Evolutionary conservation across 2,113 vertebrate genomes (phyloP).

Genomic region (Canis aureus): DNA sequence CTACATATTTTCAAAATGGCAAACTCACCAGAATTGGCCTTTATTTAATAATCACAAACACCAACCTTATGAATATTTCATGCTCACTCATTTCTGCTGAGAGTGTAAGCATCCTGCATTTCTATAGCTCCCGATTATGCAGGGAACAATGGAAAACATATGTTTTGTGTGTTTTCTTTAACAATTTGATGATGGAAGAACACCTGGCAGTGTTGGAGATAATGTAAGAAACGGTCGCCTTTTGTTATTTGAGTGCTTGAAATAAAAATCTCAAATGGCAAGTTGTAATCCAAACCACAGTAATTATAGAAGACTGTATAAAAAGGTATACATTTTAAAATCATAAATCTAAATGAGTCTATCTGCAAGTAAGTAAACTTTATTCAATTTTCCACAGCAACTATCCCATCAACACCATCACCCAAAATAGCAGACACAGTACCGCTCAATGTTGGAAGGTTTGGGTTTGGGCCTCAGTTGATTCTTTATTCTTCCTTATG

Average conservation of each 20-base stretch:
- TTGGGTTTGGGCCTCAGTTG: background rate
- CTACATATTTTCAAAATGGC: conserved; percentile 47
- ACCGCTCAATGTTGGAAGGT: background rate
- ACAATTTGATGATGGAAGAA: conserved; percentile 81
- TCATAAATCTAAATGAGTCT: conserved; percentile 77
- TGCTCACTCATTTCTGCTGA: conserved; percentile 74
- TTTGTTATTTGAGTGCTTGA: conserved; percentile 68
- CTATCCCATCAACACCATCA: background rate
- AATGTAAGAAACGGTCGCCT: conserved; percentile 67
- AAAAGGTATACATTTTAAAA: conserved; percentile 73
- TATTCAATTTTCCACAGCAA: conserved; percentile 33
- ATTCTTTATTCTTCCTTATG: background rate
- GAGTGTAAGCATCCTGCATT: conserved; percentile 57
- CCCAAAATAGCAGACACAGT: background rate
- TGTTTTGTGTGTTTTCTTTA: conserved; percentile 80
- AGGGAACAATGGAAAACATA: conserved; percentile 81
- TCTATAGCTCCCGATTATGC: conserved; percentile 74
- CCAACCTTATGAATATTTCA: conserved; percentile 83
- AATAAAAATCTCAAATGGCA: conserved; percentile 79
- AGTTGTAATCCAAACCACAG: conserved; percentile 64
- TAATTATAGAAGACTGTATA: conserved; percentile 55
- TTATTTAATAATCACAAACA: conserved; percentile 77
- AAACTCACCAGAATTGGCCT: conserved; percentile 62
- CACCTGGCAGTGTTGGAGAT: conserved; percentile 80
- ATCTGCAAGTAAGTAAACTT: conserved; percentile 71